These are phyloP conservation scores for Coregonus suidteri DNA, from an alignment of 2,797 vertebrate species.

Conservation along the genomic window DNA sequence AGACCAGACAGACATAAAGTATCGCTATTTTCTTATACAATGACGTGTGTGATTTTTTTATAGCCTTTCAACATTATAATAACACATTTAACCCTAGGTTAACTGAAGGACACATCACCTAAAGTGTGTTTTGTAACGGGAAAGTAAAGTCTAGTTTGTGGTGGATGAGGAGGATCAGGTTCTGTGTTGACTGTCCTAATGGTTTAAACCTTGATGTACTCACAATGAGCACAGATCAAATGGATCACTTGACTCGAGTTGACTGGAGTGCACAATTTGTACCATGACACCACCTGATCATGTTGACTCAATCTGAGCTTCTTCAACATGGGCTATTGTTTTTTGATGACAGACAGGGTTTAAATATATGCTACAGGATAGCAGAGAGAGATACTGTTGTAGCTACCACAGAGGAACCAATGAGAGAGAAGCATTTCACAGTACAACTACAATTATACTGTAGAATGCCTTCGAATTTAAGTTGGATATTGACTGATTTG, in stretches of 20 bases:
- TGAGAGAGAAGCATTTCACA: not conserved
- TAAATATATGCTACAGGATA: not conserved
- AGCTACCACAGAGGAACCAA: not conserved
- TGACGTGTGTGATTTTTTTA: too few species aligned
- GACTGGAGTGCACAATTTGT: slow-evolving; percentile 41
- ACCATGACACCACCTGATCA: slow-evolving; percentile 26
- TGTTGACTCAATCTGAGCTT: slow-evolving; percentile 9
- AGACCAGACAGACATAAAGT: too few species aligned
- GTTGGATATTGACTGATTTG: too few species aligned
- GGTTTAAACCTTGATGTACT: slow-evolving; percentile 41
- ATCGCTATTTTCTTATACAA: too few species aligned
- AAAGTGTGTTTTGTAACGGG: too few species aligned
- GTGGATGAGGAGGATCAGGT: too few species aligned
- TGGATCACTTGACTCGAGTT: too few species aligned
- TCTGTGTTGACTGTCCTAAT: slow-evolving; percentile 4
- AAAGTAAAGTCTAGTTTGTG: too few species aligned
- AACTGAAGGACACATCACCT: too few species aligned
- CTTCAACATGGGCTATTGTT: slow-evolving; percentile 30
- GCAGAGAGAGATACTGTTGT: not conserved
- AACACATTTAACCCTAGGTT: too few species aligned
- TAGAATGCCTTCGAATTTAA: not conserved
- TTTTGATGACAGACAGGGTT: slow-evolving; percentile 10
- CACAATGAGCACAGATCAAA: slow-evolving; percentile 2
- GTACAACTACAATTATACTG: not conserved
- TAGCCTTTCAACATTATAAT: too few species aligned